Evolutionary conservation across 1,140 invertebrate genomes (phyloP).

Genomic region (Bombus superbus): DNA sequence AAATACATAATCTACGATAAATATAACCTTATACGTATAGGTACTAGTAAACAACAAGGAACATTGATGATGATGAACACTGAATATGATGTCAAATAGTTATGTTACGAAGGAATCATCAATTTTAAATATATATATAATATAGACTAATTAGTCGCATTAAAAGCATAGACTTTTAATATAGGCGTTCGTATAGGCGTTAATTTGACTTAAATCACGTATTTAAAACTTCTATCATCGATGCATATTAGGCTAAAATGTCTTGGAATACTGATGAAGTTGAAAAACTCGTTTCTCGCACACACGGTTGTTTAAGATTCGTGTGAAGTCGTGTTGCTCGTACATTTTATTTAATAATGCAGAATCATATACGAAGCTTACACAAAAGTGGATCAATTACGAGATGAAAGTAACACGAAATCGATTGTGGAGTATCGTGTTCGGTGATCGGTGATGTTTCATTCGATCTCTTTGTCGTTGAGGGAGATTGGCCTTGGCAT

Average conservation of each 20-base stretch:
- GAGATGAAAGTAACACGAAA: background rate
- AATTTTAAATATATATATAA: background rate
- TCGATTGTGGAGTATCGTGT: constrained; percentile 4
- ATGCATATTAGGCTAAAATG: background rate
- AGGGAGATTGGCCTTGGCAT: constrained; percentile 77
- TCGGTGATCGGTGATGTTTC: background rate
- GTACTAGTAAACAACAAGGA: too few relatives aligned
- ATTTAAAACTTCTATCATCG: background rate
- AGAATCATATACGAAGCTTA: too few relatives aligned
- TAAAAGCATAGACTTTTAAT: background rate
- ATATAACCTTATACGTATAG: too few relatives aligned
- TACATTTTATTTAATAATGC: background rate
- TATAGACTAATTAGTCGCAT: background rate
- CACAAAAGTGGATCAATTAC: background rate
- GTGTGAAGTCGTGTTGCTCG: background rate
- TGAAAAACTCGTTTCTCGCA: constrained; percentile 26
- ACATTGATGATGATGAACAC: too few relatives aligned
- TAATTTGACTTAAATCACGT: background rate
- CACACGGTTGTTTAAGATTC: background rate
- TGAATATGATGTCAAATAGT: too few relatives aligned
- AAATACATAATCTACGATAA: too few relatives aligned
- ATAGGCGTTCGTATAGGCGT: too few relatives aligned
- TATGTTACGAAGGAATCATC: background rate
- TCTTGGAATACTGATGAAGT: constrained; percentile 4
- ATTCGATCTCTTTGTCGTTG: background rate